These are phyloP conservation scores for Psettodes erumei DNA, from an alignment of 2,113 vertebrate genomes.

Conservation along the genomic window DNA sequence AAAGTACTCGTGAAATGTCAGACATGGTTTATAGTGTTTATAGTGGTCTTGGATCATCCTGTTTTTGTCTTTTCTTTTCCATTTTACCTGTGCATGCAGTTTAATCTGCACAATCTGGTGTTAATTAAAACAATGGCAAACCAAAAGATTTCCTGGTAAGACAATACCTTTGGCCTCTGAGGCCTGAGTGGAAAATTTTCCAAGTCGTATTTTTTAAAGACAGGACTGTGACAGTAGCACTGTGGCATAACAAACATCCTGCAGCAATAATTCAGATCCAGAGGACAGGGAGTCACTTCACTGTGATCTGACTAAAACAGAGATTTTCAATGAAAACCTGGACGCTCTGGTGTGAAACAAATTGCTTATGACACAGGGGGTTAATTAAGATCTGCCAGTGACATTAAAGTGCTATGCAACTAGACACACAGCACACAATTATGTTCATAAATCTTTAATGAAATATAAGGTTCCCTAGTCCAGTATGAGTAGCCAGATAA, in stretches of 20 bases:
- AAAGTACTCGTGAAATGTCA: conserved; percentile 1
- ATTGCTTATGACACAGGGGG: not conserved
- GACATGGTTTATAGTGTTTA: not conserved
- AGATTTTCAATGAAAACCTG: no score
- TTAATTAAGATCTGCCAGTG: not conserved
- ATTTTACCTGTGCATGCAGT: conserved; percentile 25
- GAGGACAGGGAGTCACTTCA: not conserved
- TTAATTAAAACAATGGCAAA: conserved; percentile 3
- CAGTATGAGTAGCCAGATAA: conserved; percentile 19
- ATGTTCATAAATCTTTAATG: conserved; percentile 39
- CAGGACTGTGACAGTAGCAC: not conserved
- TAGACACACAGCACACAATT: not conserved
- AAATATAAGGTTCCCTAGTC: conserved; percentile 4
- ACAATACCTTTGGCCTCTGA: not conserved
- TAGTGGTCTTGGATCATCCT: not conserved
- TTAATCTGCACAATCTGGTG: conserved; percentile 7
- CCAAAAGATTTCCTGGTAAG: not conserved
- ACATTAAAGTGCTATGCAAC: not conserved
- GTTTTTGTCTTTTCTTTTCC: conserved; percentile 16
- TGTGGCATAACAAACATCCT: not conserved
- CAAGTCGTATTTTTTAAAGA: not conserved
- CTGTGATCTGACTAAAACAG: no score
- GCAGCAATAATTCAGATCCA: not conserved
- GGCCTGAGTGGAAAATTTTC: not conserved
- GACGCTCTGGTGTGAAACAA: not conserved